Evolutionary conservation across 23 tunicate genomes (phyloP), one percentile per base, ranked within the genome.

Genomic region (Halocynthia roretzi): DNA sequence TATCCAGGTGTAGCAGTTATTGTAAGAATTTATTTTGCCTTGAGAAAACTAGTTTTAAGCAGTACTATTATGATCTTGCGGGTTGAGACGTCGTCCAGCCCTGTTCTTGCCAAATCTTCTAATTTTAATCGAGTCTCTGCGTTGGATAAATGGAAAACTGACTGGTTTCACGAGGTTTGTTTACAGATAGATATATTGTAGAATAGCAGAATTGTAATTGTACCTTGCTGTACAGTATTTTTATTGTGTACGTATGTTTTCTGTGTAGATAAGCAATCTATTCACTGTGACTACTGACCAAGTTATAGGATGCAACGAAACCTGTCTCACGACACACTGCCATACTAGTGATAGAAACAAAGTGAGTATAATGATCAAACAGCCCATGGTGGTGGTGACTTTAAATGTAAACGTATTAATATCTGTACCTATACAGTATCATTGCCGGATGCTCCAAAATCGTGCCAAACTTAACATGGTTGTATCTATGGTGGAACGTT

Each of bases 81-180:
- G 4, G 44, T 31, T 31, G 44, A 31, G 44, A 31, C 44, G 44
- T 31, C 44, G 44, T 31, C 44, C 44, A 31, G 44, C 44, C 44
- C 44, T 31, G 4, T 31, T 31, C 44, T 31, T 31, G 44, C 44
- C 44, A 31, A 31, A 31, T 1, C 44, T 0, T 31, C 44, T 31
- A 72, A 71, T 5, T 50, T 52, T 55, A 74, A 74, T 7, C 57
- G 64, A 50, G 84, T 81, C 22, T 48, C 76, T n/a, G 55, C 84
- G n/a, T 53, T 81, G 50, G 84, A 81, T 22, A 81, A 81, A 60
- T 81, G 84, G 84, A 81, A 81, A 50, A 81, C 84, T 23, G 84
- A 81, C 61, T 81, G 84, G 84, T 81, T 81, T 57, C 84, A 81
- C 67, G 84, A 81, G 84, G 84, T 81, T 40, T 7, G 64, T 9